Conservation (phyloP, 2,888 invertebrate genomes). For the Stictocephala bisonia region DNA sequence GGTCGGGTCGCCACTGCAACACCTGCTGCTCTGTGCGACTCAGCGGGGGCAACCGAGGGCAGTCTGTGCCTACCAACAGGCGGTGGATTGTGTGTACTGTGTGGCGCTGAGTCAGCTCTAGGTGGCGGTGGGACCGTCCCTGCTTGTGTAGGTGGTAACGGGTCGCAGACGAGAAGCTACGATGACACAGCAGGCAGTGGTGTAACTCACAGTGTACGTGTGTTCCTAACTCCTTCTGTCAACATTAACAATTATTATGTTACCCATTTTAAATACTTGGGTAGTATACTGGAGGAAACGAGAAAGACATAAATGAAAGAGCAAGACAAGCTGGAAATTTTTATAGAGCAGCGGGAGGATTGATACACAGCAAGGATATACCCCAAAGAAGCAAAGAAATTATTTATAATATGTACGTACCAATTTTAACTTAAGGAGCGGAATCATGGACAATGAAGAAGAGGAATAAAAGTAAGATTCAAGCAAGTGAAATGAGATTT, state of each 20-base stretch:
- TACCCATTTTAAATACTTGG: too few relatives aligned
- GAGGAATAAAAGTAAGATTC: too few relatives aligned
- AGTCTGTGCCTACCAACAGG: conserved; percentile 54
- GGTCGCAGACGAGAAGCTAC: conserved; percentile 51
- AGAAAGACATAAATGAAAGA: too few relatives aligned
- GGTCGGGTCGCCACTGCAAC: conserved; percentile 55
- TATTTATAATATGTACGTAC: background rate
- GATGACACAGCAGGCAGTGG: conserved; percentile 57
- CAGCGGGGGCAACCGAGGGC: conserved; percentile 54
- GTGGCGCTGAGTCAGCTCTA: conserved; percentile 56
- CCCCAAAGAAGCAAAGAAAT: too few relatives aligned
- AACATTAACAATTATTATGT: background rate
- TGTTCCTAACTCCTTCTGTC: conserved; percentile 43
- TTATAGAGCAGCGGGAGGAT: too few relatives aligned
- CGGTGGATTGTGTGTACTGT: conserved; percentile 57
- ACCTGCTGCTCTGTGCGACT: conserved; percentile 50
- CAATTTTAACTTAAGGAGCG: background rate
- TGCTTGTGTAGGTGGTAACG: conserved; percentile 52
- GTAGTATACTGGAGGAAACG: too few relatives aligned
- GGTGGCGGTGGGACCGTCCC: conserved; percentile 53
- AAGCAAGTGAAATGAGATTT: too few relatives aligned
- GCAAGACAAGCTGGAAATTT: background rate
- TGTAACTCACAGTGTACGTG: conserved; percentile 52
- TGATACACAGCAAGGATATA: too few relatives aligned
- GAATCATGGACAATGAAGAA: too few relatives aligned